These are phyloP conservation scores for Notodromas monacha DNA, from an alignment of 2,888 invertebrate species.

Conservation along the genomic window DNA sequence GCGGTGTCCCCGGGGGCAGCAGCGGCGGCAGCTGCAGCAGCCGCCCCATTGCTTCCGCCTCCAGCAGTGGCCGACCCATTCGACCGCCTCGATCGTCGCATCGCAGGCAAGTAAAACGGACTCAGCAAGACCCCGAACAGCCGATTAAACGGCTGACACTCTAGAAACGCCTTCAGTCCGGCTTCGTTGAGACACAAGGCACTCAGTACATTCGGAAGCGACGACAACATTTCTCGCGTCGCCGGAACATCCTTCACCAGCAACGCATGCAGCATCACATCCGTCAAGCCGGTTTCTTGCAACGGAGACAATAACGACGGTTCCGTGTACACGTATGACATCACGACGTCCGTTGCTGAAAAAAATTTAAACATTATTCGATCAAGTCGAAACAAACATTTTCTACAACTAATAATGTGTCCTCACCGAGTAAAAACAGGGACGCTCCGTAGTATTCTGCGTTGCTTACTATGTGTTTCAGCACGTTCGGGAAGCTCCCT, in stretches of 20 bases:
- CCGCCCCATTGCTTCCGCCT: constrained; percentile 12
- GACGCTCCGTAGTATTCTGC: constrained; percentile 64
- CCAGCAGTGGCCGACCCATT: no score
- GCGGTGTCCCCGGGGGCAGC: constrained; percentile 43
- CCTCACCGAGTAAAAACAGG: constrained; percentile 27
- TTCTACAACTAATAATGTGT: neutral
- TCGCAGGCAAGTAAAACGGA: constrained; percentile 46
- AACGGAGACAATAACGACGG: constrained; percentile 45
- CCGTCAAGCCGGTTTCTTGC: constrained; percentile 54
- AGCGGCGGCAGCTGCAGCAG: constrained; percentile 5
- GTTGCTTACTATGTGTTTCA: constrained; percentile 41
- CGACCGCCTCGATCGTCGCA: constrained; percentile 42
- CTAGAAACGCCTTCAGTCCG: constrained; percentile 40
- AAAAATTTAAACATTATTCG: constrained; percentile 7
- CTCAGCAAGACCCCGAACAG: constrained; percentile 39
- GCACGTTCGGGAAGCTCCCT: constrained; percentile 36
- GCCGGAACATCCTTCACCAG: constrained; percentile 44
- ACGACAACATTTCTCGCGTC: constrained; percentile 31
- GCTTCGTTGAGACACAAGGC: constrained; percentile 49
- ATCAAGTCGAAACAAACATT: constrained; percentile 5
- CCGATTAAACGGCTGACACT: constrained; percentile 43
- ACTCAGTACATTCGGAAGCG: constrained; percentile 52
- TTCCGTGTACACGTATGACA: constrained; percentile 39
- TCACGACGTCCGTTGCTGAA: constrained; percentile 35
- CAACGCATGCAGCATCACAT: constrained; percentile 47